Evolutionary conservation across 2,888 invertebrate genomes (phyloP).

Genomic region (Microplitis manilae): DNA sequence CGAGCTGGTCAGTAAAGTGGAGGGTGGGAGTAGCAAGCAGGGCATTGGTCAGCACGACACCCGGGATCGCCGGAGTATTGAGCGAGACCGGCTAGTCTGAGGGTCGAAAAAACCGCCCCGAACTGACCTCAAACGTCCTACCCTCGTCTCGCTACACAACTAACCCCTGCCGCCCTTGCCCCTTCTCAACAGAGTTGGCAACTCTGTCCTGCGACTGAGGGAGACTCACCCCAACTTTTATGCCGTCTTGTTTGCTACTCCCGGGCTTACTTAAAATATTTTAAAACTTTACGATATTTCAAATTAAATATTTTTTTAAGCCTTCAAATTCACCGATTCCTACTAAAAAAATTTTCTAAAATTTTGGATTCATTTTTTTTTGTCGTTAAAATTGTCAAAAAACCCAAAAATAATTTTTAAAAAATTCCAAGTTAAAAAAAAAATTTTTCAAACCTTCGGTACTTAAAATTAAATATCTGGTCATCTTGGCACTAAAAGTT

Average conservation of each 20-base stretch:
- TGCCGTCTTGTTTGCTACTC: conserved; percentile 31
- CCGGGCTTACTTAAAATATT: conserved; percentile 29
- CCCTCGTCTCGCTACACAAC: conserved; percentile 65
- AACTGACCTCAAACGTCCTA: conserved; percentile 71
- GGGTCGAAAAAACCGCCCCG: conserved; percentile 70
- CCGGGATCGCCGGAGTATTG: conserved; percentile 40
- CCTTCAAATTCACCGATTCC: too few species aligned
- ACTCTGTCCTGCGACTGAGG: conserved; percentile 34
- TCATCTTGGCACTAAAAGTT: too few species aligned
- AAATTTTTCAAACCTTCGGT: too few species aligned
- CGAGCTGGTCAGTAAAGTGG: conserved; percentile 65
- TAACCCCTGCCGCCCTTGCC: conserved; percentile 58
- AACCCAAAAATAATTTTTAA: too few species aligned
- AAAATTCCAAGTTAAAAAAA: too few species aligned
- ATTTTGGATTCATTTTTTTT: too few species aligned
- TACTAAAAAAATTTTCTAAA: too few species aligned
- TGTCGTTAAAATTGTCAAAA: too few species aligned
- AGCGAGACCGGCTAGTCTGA: conserved; percentile 47
- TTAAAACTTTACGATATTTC: conserved; percentile 7
- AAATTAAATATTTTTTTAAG: background rate
- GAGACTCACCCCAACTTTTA: background rate
- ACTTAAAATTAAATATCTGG: too few species aligned
- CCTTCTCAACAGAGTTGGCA: conserved; percentile 42
- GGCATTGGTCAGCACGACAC: conserved; percentile 68
- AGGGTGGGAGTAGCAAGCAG: conserved; percentile 66